A percentile compares a stretch with the other conserved stretches of the same genome.
Evolutionary conservation across 1,140 invertebrate species (phyloP).

Genomic region (Cryptotermes secundus): DNA sequence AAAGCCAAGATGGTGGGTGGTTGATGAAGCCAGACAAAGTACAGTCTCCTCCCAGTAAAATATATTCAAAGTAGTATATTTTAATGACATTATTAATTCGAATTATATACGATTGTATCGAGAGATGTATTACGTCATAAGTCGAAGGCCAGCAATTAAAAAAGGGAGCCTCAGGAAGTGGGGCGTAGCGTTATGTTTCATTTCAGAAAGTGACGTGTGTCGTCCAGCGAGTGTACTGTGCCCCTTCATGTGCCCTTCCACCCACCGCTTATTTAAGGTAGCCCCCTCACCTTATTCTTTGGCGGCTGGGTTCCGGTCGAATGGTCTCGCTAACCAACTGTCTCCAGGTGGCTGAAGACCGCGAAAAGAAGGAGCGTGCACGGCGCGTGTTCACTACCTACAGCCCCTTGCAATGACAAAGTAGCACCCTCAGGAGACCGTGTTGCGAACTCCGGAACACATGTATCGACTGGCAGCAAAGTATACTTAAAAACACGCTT

Average conservation of each 20-base stretch:
- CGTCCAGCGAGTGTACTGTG: not conserved
- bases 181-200: not conserved
- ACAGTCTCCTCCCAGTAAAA: not conserved
- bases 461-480: no score
- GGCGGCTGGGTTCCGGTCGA: constrained; percentile 26
- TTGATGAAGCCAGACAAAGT: constrained; percentile 7
- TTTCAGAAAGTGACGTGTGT: not conserved
- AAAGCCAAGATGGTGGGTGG: constrained; percentile 3
- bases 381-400: constrained; percentile 23
- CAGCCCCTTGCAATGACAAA: not conserved
- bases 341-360: constrained; percentile 31
- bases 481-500: no score
- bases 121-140: not conserved
- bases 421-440: not conserved
- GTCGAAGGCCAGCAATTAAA: not conserved
- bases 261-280: constrained; percentile 19
- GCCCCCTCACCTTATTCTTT: not conserved
- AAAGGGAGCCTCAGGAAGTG: not conserved
- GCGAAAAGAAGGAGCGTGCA: constrained; percentile 19
- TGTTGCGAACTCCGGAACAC: no score
- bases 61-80: not conserved
- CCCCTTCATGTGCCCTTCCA: not conserved
- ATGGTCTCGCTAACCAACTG: constrained; percentile 30
- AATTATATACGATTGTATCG: not conserved
- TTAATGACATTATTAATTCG: no score